These are phyloP conservation scores for Glandiceps talaboti DNA, from an alignment of 53 echinoderm and acorn worm genomes.

Conservation along the genomic window DNA sequence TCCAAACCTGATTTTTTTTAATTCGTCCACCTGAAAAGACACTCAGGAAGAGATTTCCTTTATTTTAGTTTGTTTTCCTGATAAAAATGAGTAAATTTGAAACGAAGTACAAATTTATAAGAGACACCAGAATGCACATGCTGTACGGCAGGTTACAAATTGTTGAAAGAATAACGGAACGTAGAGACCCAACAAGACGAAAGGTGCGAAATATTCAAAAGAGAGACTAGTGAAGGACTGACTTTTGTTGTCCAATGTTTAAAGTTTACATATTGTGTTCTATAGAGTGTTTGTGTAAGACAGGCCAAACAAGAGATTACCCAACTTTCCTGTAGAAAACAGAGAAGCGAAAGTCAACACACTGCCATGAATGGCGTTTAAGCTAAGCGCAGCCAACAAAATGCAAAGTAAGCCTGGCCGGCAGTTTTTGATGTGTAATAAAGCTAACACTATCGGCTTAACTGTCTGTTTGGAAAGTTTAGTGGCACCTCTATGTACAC, in stretches of 20 bases:
- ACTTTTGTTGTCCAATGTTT: not conserved
- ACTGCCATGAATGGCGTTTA: not conserved
- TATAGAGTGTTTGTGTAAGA: not conserved
- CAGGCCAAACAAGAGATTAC: not conserved
- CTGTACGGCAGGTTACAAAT: no score
- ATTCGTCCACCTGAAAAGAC: no score
- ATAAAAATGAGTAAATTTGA: no score
- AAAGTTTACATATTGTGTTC: not conserved
- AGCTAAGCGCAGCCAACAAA: not conserved
- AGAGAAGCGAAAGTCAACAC: not conserved
- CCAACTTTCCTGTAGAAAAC: not conserved
- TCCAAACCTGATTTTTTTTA: no score
- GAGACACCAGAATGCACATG: no score
- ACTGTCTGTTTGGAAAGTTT: not conserved
- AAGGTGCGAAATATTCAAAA: no score
- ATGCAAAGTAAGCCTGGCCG: not conserved
- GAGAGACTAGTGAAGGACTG: not conserved
- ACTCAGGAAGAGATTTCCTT: no score
- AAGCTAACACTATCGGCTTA: not conserved
- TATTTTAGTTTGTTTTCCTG: no score
- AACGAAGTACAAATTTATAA: no score
- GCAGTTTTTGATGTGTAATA: not conserved
- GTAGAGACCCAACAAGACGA: no score
- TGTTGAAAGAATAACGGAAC: no score
- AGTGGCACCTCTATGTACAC: not conserved